phyloP scores from a whole-genome alignment of 2,797 vertebrate genomes.

The Peromyscus melanophrys region DNA sequence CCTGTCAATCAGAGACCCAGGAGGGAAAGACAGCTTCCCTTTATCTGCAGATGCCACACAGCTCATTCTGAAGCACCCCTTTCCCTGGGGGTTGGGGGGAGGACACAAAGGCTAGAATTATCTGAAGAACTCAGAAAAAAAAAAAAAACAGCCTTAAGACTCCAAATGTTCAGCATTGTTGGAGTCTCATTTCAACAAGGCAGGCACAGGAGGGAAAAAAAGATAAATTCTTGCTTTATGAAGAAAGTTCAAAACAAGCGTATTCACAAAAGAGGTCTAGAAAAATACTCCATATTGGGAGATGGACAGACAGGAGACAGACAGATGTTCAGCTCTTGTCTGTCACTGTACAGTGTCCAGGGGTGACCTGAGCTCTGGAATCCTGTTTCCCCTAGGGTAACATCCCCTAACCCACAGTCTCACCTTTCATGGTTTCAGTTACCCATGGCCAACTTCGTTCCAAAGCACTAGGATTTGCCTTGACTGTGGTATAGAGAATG shows the following conservation, averaged over 20 bases:
- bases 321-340: not conserved
- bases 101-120: slow-evolving; percentile 4
- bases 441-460: too few species aligned
- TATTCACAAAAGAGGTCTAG: slow-evolving; percentile 31
- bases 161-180: not conserved
- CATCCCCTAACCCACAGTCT: not conserved
- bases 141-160: not conserved
- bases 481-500: not conserved
- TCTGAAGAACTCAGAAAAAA: not conserved
- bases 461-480: not conserved
- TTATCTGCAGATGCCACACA: not conserved
- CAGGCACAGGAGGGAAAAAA: not conserved
- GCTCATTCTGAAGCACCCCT: not conserved
- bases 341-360: not conserved
- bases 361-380: not conserved
- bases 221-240: slow-evolving; percentile 23
- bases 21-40: not conserved
- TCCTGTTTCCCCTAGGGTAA: not conserved
- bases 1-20: not conserved
- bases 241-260: slow-evolving; percentile 2
- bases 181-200: not conserved
- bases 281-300: not conserved
- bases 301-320: not conserved
- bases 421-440: not conserved
- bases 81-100: not conserved